Evolutionary conservation across 2,888 invertebrate species (phyloP).

Genomic region (Cerastoderma edule): DNA sequence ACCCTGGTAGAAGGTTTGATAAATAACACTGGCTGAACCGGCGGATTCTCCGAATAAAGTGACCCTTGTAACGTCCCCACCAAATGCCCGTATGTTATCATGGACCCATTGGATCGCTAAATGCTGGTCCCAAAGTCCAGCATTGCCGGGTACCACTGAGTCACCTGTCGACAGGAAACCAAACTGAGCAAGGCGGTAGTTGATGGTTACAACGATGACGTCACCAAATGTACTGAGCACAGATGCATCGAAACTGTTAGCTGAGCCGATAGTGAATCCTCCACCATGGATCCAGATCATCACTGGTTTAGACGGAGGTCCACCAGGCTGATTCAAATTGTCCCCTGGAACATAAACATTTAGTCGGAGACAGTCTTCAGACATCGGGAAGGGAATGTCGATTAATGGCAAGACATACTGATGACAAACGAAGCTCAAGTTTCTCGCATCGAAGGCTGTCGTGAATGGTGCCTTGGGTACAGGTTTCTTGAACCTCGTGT

Average conservation of each 20-base stretch:
- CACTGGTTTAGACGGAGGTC: constrained; percentile 7
- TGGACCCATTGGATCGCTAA: constrained; percentile 89
- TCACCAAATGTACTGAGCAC: constrained; percentile 41
- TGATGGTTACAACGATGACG: constrained; percentile 63
- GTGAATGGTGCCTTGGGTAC: constrained; percentile 4
- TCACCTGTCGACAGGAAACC: constrained; percentile 69
- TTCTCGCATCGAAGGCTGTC: not conserved
- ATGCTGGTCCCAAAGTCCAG: constrained; percentile 95
- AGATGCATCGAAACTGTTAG: constrained; percentile 30
- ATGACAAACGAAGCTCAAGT: not conserved
- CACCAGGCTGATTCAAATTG: no score
- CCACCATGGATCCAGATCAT: constrained; percentile 28
- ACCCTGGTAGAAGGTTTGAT: constrained; percentile 91
- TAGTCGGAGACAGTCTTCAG: not conserved
- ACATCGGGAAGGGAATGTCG: not conserved
- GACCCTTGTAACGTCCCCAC: constrained; percentile 93
- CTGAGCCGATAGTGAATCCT: constrained; percentile 8
- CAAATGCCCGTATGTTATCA: constrained; percentile 74
- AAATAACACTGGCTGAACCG: constrained; percentile 94
- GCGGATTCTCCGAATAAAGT: constrained; percentile 98
- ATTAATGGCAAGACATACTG: no score
- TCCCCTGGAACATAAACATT: constrained; percentile 6
- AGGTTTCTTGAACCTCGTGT: constrained; percentile 3
- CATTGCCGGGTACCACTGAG: constrained; percentile 63
- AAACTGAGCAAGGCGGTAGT: constrained; percentile 63